Evolutionary conservation across 2,888 invertebrate species (phyloP), one percentile per base, ranked within the genome.

Genomic region (Caradrina kadenii): DNA sequence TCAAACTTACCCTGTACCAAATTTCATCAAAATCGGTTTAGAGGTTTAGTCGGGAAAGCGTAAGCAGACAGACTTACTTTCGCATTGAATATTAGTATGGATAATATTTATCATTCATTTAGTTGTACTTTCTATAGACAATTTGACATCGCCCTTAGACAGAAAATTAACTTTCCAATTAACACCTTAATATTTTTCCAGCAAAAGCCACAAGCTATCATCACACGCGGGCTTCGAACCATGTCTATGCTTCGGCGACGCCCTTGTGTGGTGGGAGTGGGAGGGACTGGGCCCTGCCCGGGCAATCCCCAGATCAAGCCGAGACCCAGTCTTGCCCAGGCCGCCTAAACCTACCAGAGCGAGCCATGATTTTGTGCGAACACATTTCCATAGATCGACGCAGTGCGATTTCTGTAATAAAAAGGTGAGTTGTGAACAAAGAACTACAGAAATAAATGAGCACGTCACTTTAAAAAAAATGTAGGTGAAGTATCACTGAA

Each of bases 391-490:
- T 88, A 96, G 98, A 67, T 98, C 98, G 0, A 98, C 99, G 4
- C 98, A 98, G 89, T 99, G 99, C 90, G 98, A 98, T 91, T 99
- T 98, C 91, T 99, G 99, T 94, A 98, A 98, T 73, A 99, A 98
- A 90, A 99, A 99, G 97, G 98, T 98, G 86, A 82, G 77, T 53
- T 42, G 7, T 11, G 21, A 54, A 63, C 21, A 64, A 58, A 56
- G 35, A 71, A 56, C 0, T 48, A 11, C 17, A 15, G 1, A 52
- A 56, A 48, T 71, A 53, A 3, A 0, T 31, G 1, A 17, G 13
- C 22, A 39, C 15, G 26, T 71, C 49, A n/a, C 42, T 73, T 3
- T 35, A 17, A 60, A 60, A 19, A 31, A n/a, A 35, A 55, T 35
- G 26, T 39, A 26, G 58, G 59, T 53, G 52, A 69, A 55, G 19